phyloP scores from a whole-genome alignment of 2,113 vertebrate species.

The Varanus komodoensis region DNA sequence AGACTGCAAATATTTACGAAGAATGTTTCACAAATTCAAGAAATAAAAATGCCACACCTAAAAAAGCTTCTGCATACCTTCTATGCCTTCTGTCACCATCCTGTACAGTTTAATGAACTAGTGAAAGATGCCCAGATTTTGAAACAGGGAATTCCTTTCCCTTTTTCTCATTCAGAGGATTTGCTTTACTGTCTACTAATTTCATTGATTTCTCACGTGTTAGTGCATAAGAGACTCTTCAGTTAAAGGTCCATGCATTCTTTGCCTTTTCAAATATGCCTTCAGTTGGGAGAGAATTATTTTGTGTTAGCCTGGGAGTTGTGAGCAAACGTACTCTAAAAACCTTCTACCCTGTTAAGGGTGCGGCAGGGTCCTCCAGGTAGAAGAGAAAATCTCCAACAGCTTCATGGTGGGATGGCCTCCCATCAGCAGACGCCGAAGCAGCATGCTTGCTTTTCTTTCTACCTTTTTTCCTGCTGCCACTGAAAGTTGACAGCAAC shows the following conservation, averaged over 20 bases:
- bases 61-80: not conserved
- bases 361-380: not conserved
- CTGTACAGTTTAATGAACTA: rapidly evolving
- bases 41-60: not conserved
- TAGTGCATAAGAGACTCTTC: not conserved
- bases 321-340: not conserved
- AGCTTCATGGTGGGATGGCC: not conserved
- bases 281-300: not conserved
- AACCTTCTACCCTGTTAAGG: not conserved
- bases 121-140: not conserved
- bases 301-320: not conserved
- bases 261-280: not conserved
- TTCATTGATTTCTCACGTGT: not conserved
- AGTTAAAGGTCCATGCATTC: not conserved
- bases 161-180: not conserved
- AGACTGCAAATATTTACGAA: not conserved
- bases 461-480: not conserved
- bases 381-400: not conserved
- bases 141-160: not conserved
- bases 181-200: not conserved
- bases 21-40: not conserved
- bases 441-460: not conserved
- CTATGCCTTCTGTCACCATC: not conserved
- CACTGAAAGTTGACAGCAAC: not conserved
- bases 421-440: not conserved